Base-by-base conservation (phyloP, 37 sponge, comb jelly and placozoan genomes). In the Cladorhizidae sp. region DNA sequence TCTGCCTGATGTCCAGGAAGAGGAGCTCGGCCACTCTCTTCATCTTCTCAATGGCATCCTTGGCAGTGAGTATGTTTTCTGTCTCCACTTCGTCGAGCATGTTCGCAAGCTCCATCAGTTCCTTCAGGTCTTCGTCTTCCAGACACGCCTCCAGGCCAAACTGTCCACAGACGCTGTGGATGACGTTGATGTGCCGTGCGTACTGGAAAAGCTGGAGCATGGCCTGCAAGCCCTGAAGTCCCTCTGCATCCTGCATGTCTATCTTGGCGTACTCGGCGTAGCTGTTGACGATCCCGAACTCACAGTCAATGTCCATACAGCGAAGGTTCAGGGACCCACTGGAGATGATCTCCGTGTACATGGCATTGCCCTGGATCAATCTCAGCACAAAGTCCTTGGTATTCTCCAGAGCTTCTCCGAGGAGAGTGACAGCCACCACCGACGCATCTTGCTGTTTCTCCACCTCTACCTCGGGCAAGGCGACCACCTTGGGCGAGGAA, bases 201-300 rank as follows among this genome's bases (percentile, higher is more conserved):
- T 69, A 88, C 73, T 92, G 88, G 55, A 92, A 87, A 42, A 92
- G 57, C 70, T 92, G 63, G 28, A 92, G 67, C 72, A 92, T 87
- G 29, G 72, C 70, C 64, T 80, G 74, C 6, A 92, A 63, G 5
- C 82, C 82, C 9, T 61, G 43, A 32, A 84, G 64, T 22, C 81
- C 89, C 32, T 84, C 85, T 38, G 70, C 64, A 58, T 64, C 51
- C 59, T 33, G 40, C 20, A 37, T 37, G 25, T 67, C 33, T 25
- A 72, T 63, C 41, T 65, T 55, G 43, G 73, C 59, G 38, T 64
- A 49, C 3, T 67, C 39, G 35, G 75, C 59, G 45, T 72, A 89
- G 41, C 49, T 40, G 14, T 41, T 40, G 18, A 89, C 39, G 31
- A 89, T 65, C 32, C 38, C 41, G 40, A 89, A 80, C 76, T 89